Percentiles rank a stretch among this genome's conserved stretches.
phyloP scores from a whole-genome alignment of 2,113 vertebrate genomes.

The Tachycineta bicolor region DNA sequence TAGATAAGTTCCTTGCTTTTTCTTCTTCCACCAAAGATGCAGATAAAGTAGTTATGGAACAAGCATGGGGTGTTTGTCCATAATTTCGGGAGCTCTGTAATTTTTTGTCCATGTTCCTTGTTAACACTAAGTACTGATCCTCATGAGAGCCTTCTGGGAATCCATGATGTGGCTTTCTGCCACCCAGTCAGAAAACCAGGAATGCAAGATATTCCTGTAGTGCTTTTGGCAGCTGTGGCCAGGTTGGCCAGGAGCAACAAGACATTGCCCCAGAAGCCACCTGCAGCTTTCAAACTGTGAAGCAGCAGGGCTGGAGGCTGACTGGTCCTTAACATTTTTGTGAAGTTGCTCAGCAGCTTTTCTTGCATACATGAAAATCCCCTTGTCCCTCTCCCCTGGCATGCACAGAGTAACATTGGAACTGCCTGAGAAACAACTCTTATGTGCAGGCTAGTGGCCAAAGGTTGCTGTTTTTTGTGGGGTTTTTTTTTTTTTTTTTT shows the following conservation, averaged over 20 bases:
- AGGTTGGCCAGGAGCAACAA: not conserved
- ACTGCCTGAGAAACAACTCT: not conserved
- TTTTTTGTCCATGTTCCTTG: not conserved
- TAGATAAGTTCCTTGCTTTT: not conserved
- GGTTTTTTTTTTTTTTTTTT: not conserved
- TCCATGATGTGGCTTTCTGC: not conserved
- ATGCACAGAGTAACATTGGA: not conserved
- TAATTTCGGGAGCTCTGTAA: not conserved
- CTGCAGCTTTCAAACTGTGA: not conserved
- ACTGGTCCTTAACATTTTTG: not conserved
- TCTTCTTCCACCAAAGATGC: not conserved
- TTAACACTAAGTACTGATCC: not conserved
- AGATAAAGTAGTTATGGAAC: not conserved
- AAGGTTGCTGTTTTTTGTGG: not conserved
- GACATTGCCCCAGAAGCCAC: not conserved
- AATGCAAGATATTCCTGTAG: not conserved
- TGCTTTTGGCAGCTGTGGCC: not conserved
- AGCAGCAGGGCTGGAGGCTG: not conserved
- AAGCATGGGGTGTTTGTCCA: accelerated
- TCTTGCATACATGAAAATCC: not conserved
- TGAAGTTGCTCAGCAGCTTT: not conserved
- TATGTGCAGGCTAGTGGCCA: not conserved
- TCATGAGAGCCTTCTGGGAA: not conserved
- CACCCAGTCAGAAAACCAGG: not conserved
- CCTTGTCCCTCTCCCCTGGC: too few species aligned